Conservation (phyloP, 2,113 vertebrate genomes). For the Rhea pennata region DNA sequence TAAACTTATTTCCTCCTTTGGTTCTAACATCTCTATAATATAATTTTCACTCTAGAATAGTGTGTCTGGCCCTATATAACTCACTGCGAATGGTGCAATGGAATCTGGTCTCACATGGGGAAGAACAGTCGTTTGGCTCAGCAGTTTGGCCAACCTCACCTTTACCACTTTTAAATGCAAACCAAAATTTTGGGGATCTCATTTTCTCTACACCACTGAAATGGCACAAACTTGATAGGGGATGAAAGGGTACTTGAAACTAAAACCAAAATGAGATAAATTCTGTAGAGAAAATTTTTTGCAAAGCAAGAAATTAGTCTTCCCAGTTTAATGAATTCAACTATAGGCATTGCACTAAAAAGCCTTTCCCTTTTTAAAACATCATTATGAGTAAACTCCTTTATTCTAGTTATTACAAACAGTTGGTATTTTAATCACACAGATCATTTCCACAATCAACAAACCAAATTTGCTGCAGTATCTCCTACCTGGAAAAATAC, state of each 20-base stretch:
- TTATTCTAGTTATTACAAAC: background rate
- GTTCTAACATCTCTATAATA: background rate
- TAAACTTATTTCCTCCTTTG: background rate
- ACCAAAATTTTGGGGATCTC: background rate
- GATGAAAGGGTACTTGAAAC: background rate
- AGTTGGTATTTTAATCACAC: slow-evolving; percentile 6
- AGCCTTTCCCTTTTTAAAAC: background rate
- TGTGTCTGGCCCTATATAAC: background rate
- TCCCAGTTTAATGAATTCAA: background rate
- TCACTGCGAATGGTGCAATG: background rate
- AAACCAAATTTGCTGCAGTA: background rate
- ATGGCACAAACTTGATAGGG: background rate
- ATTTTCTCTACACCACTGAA: background rate
- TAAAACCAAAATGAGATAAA: background rate
- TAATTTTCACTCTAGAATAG: background rate
- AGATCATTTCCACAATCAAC: background rate
- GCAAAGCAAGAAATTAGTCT: background rate
- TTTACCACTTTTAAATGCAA: background rate
- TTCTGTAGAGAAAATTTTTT: background rate
- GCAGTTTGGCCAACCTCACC: background rate
- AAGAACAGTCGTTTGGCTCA: background rate
- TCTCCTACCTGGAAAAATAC: background rate
- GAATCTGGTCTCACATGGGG: background rate
- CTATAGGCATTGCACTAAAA: background rate
- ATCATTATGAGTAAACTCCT: background rate